Evolutionary conservation across 2,113 vertebrate species (phyloP), one percentile per base, ranked within the genome.

Genomic region (Nematolebias whitei): DNA sequence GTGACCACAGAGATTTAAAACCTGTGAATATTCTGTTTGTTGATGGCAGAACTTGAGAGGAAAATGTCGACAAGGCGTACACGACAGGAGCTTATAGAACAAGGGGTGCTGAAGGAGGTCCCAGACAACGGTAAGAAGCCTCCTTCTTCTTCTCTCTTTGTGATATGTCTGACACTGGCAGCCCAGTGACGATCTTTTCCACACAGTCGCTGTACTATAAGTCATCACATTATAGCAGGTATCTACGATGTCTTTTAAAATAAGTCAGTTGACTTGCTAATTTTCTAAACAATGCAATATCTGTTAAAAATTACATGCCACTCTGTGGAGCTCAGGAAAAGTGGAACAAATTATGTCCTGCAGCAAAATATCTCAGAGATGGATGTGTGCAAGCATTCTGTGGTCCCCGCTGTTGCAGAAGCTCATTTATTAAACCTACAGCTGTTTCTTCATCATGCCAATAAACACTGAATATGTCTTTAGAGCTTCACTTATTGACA

Each of bases 41-140:
- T 67, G n/a, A 61, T 12, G 44, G 81, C 93, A 99, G 97, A 98
- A 91, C 92, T 99, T 93, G 97, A 99, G 91, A 94, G 96, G 89
- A 96, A 98, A 93, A 98, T 99, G 92, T 99, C 97, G 68, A 97
- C 96, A 90, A 93, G 97, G 90, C 95, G 98, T 72, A 95, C 97
- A 0, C 94, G 96, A 86, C 95, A 98, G 90, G 97, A 99, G 88
- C 95, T 99, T 71, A 95, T 99, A 84, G 96, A 98, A 78, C 95
- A 96, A 91, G 97, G 97, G 59, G 89, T 99, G 85, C 94, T 99
- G 58, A 92, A 98, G 91, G 97, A 99, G 88, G 93, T 96, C 74
- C 91, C 92, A 62, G 97, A 98, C 84, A 95, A 93, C 78, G 96
- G 97, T 98, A 88, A 93, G 89, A 74, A 18, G 23, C 23, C 43